Conservation (phyloP, 2,113 vertebrate species). For the Gnathonemus longibarbis region DNA sequence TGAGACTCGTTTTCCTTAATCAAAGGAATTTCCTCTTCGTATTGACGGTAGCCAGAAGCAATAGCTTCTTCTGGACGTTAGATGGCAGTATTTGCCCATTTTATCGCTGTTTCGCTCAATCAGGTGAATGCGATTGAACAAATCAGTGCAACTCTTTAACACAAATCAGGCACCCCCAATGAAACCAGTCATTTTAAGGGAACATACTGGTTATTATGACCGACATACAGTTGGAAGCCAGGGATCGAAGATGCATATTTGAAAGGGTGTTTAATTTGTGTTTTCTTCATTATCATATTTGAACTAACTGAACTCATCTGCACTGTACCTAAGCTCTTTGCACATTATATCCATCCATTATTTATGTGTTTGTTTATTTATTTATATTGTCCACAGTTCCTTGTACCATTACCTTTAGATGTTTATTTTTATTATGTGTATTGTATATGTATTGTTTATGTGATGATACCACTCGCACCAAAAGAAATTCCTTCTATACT, state of each 20-base stretch:
- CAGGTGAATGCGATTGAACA: background rate
- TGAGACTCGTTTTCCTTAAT: background rate
- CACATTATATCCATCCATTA: too few species aligned
- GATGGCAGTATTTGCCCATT: conserved; percentile 29
- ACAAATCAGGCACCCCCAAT: background rate
- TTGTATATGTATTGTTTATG: too few species aligned
- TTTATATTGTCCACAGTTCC: too few species aligned
- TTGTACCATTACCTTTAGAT: too few species aligned
- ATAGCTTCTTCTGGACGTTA: conserved; percentile 28
- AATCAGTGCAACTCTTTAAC: background rate
- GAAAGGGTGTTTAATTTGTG: background rate
- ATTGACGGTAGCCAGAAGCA: background rate
- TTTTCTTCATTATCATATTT: background rate
- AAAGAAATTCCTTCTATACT: too few species aligned
- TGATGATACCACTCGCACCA: too few species aligned
- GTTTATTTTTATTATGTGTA: too few species aligned
- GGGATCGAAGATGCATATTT: background rate
- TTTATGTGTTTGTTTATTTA: too few species aligned
- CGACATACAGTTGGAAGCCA: background rate
- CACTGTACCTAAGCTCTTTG: too few species aligned
- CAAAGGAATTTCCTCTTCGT: background rate
- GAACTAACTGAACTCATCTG: too few species aligned
- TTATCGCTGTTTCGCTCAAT: background rate
- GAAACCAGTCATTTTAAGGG: background rate
- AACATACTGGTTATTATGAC: background rate